Evolutionary conservation across 2,888 invertebrate genomes (phyloP).

Genomic region (Molanna angustata): DNA sequence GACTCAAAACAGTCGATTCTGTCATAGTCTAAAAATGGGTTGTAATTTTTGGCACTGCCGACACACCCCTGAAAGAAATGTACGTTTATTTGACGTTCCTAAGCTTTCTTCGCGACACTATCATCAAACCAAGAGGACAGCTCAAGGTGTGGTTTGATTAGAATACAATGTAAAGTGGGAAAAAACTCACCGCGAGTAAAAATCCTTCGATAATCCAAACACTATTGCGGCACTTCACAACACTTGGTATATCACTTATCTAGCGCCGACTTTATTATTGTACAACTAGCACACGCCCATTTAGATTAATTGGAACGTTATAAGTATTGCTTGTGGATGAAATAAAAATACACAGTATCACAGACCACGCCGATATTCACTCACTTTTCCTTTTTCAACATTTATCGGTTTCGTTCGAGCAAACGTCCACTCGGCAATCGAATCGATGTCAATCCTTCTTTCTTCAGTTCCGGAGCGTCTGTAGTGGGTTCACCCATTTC

Average conservation of each 20-base stretch:
- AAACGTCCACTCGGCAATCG: slow-evolving; percentile 23
- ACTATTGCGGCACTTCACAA: slow-evolving; percentile 13
- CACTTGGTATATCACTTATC: neutral
- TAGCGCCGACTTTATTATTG: slow-evolving; percentile 1
- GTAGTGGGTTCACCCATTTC: slow-evolving; percentile 25
- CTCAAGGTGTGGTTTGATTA: too few relatives aligned
- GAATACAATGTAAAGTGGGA: neutral
- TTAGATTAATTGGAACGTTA: too few relatives aligned
- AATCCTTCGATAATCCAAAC: slow-evolving; percentile 10
- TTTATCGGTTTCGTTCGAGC: slow-evolving; percentile 19
- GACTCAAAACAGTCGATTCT: slow-evolving; percentile 15
- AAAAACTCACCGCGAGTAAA: slow-evolving; percentile 12
- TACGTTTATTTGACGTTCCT: neutral
- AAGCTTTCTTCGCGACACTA: neutral
- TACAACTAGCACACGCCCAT: slow-evolving; percentile 5
- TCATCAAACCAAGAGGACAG: too few relatives aligned
- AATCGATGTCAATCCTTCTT: slow-evolving; percentile 24
- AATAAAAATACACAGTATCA: slow-evolving; percentile 11
- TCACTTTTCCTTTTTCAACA: slow-evolving; percentile 14
- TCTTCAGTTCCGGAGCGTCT: slow-evolving; percentile 16
- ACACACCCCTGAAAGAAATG: slow-evolving; percentile 20
- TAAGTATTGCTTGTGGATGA: too few relatives aligned
- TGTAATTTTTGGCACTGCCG: slow-evolving; percentile 14
- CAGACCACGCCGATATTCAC: slow-evolving; percentile 7
- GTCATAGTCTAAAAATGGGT: slow-evolving; percentile 27